Evolutionary conservation across 2,888 invertebrate genomes (phyloP).

Genomic region (Frankliniella fusca): DNA sequence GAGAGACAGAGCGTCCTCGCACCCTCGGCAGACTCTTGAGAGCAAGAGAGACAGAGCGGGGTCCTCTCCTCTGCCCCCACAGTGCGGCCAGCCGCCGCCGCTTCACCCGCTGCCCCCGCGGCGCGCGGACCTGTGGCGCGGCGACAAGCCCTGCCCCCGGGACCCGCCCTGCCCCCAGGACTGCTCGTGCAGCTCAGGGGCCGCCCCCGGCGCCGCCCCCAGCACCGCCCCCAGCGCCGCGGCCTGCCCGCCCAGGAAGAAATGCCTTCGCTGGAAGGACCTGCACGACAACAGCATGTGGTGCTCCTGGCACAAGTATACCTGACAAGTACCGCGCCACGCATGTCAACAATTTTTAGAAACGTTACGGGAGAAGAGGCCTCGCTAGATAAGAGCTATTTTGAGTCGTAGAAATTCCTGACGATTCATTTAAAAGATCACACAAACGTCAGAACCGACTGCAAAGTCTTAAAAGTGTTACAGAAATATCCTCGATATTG

Average conservation of each 20-base stretch:
- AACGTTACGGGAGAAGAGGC: too few relatives aligned
- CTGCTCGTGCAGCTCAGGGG: conserved; percentile 31
- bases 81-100: conserved; percentile 29
- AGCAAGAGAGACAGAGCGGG: too few relatives aligned
- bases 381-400: too few relatives aligned
- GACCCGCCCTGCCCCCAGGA: conserved; percentile 34
- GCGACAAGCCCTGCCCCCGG: conserved; percentile 34
- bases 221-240: conserved; percentile 30
- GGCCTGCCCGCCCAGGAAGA: not conserved
- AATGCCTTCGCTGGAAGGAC: conserved; percentile 1
- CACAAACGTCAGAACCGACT: too few relatives aligned
- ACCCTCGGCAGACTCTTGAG: too few relatives aligned
- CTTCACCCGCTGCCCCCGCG: conserved; percentile 35
- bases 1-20: too few relatives aligned
- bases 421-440: too few relatives aligned
- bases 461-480: too few relatives aligned
- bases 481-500: too few relatives aligned
- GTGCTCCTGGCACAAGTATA: conserved; percentile 4
- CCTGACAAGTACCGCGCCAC: not conserved
- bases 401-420: too few relatives aligned
- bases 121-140: conserved; percentile 33
- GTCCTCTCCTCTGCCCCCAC: conserved; percentile 33
- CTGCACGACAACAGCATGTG: conserved; percentile 19
- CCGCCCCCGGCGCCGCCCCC: conserved; percentile 20
- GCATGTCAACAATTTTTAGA: too few relatives aligned